phyloP scores from a whole-genome alignment of 2,888 invertebrate genomes.

The Heliconius hortense region DNA sequence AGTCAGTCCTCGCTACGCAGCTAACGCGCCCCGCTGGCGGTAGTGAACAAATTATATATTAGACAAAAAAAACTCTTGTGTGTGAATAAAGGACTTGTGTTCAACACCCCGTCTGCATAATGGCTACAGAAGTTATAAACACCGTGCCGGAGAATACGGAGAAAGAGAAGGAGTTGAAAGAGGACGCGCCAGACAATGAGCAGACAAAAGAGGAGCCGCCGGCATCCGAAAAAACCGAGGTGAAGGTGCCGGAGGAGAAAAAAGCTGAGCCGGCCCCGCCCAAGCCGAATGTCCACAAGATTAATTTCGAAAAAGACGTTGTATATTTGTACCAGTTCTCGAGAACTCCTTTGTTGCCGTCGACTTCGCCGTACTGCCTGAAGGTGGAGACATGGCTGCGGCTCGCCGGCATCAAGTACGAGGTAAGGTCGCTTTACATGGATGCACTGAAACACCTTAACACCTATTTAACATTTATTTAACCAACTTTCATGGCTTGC shows the following conservation, averaged over 20 bases:
- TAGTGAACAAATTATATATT: conserved; percentile 45
- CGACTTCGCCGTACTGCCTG: conserved; percentile 95
- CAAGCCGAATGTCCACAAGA: conserved; percentile 92
- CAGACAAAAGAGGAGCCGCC: conserved; percentile 71
- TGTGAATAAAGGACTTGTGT: conserved; percentile 49
- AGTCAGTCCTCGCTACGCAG: conserved; percentile 46
- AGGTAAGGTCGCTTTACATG: conserved; percentile 84
- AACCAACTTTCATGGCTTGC: conserved; percentile 47
- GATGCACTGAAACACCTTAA: conserved; percentile 16
- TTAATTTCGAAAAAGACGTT: conserved; percentile 94
- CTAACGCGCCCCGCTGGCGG: conserved; percentile 47
- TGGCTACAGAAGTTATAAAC: conserved; percentile 90
- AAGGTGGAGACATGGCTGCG: conserved; percentile 98
- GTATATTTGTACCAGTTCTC: conserved; percentile 97
- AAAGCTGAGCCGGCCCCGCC: conserved; percentile 85
- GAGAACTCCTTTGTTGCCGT: conserved; percentile 93
- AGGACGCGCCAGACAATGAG: conserved; percentile 76
- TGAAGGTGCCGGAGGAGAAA: conserved; percentile 71
- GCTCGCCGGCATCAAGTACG: conserved; percentile 94
- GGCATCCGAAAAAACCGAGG: conserved; percentile 75
- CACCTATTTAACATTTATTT: conserved; percentile 25
- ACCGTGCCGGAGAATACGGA: conserved; percentile 84
- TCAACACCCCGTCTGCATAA: conserved; percentile 59
- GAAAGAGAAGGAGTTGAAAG: conserved; percentile 83
- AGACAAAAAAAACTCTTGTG: conserved; percentile 45